These are phyloP conservation scores for Timema podura DNA, from an alignment of 2,888 invertebrate genomes.

Conservation along the genomic window DNA sequence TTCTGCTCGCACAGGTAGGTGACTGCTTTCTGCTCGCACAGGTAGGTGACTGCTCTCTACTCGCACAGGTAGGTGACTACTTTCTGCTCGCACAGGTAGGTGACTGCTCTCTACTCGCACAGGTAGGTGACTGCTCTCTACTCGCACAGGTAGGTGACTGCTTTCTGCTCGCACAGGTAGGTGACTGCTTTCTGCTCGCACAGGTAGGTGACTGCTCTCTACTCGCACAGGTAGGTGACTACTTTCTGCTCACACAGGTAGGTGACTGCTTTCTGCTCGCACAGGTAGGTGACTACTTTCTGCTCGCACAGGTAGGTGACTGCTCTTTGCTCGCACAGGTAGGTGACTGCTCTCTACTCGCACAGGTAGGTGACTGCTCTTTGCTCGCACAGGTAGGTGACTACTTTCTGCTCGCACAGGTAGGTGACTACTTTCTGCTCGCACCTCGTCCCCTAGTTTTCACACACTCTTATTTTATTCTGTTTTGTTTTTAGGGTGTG, in stretches of 20 bases:
- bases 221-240: too few species aligned
- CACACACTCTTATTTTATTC: too few species aligned
- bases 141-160: constrained; percentile 59
- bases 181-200: constrained; percentile 71
- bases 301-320: constrained; percentile 64
- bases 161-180: too few species aligned
- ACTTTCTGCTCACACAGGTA: constrained; percentile 73
- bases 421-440: constrained; percentile 32
- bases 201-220: constrained; percentile 50
- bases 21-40: too few species aligned
- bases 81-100: too few species aligned
- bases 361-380: constrained; percentile 53
- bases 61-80: constrained; percentile 58
- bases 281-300: too few species aligned
- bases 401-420: constrained; percentile 75
- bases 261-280: not conserved
- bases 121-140: constrained; percentile 58
- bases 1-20: constrained; percentile 68
- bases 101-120: constrained; percentile 77
- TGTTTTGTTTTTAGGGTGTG: too few species aligned
- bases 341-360: constrained; percentile 75
- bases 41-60: too few species aligned
- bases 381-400: too few species aligned
- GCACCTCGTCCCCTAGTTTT: too few species aligned
- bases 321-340: too few species aligned